Conservation (phyloP, 2,888 invertebrate species). For the Lamellibrachia satsuma region DNA sequence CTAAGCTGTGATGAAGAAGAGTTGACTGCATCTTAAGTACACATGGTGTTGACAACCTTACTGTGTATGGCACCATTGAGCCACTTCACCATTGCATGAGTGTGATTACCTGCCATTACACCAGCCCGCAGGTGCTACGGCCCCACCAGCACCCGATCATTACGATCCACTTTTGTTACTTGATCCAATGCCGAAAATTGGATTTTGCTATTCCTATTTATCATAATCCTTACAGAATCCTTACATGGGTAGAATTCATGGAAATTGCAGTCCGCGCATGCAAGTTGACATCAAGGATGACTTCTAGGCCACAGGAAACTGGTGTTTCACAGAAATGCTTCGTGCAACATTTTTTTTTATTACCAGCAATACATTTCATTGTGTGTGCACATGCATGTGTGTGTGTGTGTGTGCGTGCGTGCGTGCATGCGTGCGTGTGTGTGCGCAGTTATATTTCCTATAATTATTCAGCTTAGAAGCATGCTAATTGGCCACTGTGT, state of each 20-base stretch:
- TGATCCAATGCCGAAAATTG: not conserved
- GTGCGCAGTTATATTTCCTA: not conserved
- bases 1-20: no score
- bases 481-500: not conserved
- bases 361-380: conserved; percentile 4
- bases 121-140: not conserved
- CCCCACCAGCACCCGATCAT: not conserved
- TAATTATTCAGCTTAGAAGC: not conserved
- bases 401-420: no score
- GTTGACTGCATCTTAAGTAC: not conserved
- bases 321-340: not conserved
- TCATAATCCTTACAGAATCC: not conserved
- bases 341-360: not conserved
- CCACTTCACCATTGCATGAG: no score
- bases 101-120: not conserved
- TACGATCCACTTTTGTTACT: not conserved
- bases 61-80: not conserved
- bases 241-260: not conserved
- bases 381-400: not conserved
- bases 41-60: not conserved
- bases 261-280: not conserved
- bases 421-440: no score
- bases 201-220: conserved; percentile 5
- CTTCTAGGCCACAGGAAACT: not conserved
- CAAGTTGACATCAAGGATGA: not conserved